phyloP scores from a whole-genome alignment of 1,140 invertebrate species.

The Acyrthosiphon pisum region DNA sequence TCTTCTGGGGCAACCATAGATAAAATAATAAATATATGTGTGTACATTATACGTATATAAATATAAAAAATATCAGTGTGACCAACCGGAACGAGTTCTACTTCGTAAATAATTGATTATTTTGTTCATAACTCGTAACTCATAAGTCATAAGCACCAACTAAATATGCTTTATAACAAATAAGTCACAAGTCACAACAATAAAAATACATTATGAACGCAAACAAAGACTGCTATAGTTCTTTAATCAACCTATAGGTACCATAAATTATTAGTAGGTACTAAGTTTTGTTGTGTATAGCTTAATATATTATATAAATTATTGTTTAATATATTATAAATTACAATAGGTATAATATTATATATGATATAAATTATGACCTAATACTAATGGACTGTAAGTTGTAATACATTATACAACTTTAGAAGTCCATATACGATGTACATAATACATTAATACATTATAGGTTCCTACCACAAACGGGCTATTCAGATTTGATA shows the following conservation, averaged over 20 bases:
- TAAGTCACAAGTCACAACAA: neutral
- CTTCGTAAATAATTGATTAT: neutral
- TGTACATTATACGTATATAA: neutral
- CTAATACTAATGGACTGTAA: neutral
- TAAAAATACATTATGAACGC: neutral
- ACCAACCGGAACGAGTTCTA: neutral
- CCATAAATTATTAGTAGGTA: neutral
- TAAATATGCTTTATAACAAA: no score
- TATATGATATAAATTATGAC: neutral
- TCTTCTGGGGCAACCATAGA: slow-evolving; percentile 10
- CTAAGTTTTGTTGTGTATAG: neutral
- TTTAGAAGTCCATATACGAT: no score
- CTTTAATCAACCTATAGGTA: neutral
- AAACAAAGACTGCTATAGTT: neutral
- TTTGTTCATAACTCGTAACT: neutral
- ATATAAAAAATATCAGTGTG: slow-evolving; percentile 8
- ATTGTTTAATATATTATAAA: neutral
- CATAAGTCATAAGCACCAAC: no score
- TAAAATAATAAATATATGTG: slow-evolving; percentile 3
- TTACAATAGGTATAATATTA: no score
- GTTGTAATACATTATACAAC: neutral
- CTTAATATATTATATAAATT: neutral
- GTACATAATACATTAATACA: no score
- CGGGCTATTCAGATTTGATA: neutral
- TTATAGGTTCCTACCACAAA: neutral